Evolutionary conservation across 37 sponge, comb jelly and placozoan species (phyloP).

Genomic region (Tethya wilhelma): DNA sequence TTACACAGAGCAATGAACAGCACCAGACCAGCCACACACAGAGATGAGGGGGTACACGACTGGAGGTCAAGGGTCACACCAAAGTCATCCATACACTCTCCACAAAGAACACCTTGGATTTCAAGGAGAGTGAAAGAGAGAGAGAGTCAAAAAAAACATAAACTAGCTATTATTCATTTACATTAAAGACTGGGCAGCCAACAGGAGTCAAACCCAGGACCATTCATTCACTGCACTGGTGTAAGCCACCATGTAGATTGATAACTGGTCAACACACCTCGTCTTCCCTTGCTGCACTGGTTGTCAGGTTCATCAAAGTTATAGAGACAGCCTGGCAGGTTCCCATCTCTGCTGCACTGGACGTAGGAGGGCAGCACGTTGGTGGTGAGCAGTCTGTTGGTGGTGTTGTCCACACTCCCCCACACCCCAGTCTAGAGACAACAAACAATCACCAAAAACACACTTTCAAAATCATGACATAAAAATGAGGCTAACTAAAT

Average conservation of each 20-base stretch:
- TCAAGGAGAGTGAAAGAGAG: too few species aligned
- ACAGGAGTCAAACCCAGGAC: too few species aligned
- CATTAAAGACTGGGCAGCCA: too few species aligned
- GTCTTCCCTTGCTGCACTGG: constrained; percentile 63
- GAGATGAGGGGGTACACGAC: constrained; percentile 1
- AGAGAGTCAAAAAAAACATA: too few species aligned
- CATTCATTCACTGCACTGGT: background rate
- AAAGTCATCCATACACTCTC: constrained; percentile 34
- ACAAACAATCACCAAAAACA: background rate
- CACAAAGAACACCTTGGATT: constrained; percentile 77
- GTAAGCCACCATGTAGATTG: background rate
- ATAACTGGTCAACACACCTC: constrained; percentile 26
- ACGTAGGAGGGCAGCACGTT: constrained; percentile 36
- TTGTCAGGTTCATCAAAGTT: constrained; percentile 45
- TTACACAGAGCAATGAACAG: constrained; percentile 60
- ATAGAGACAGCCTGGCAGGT: constrained; percentile 70
- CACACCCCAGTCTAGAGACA: constrained; percentile 50
- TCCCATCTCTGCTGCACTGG: constrained; percentile 45
- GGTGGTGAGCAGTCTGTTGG: constrained; percentile 21
- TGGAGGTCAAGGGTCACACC: constrained; percentile 71
- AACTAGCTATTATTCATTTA: too few species aligned
- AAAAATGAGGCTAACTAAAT: background rate
- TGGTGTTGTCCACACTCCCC: constrained; percentile 16
- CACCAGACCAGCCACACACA: constrained; percentile 33
- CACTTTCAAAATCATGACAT: too few species aligned